phyloP scores from a whole-genome alignment of 2,113 vertebrate species.

The Triplophysa tibetana region DNA sequence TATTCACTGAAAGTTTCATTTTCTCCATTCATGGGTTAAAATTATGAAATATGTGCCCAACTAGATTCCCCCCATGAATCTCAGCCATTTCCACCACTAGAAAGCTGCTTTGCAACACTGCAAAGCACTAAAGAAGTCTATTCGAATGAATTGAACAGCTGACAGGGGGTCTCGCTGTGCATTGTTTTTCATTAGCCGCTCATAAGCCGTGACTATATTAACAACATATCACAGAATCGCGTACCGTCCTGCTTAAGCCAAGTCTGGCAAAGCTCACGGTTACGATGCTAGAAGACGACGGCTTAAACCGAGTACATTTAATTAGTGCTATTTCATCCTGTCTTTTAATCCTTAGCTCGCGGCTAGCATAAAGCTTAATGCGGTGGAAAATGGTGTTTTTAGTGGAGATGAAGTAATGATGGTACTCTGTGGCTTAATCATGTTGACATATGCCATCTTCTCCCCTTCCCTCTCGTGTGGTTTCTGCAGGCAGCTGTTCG shows the following conservation, averaged over 20 bases:
- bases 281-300: conserved; percentile 61
- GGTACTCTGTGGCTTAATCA: conserved; percentile 69
- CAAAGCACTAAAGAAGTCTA: too few relatives aligned
- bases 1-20: too few relatives aligned
- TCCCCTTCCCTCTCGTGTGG: conserved; percentile 45
- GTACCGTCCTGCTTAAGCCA: neutral
- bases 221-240: too few relatives aligned
- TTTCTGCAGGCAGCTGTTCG: conserved; percentile 85
- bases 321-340: conserved; percentile 60
- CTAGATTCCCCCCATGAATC: too few relatives aligned
- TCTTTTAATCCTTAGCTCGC: conserved; percentile 58
- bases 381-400: conserved; percentile 70
- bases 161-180: too few relatives aligned
- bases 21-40: too few relatives aligned
- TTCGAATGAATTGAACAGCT: too few relatives aligned
- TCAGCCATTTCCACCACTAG: too few relatives aligned
- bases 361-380: conserved; percentile 74
- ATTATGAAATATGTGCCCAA: too few relatives aligned
- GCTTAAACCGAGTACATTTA: conserved; percentile 70
- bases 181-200: too few relatives aligned
- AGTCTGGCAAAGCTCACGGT: conserved; percentile 40
- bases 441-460: conserved; percentile 62
- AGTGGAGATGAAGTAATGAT: conserved; percentile 70
- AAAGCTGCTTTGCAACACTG: too few relatives aligned
- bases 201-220: too few relatives aligned